These are phyloP conservation scores for Rhyacophila brunnea DNA, from an alignment of 1,140 invertebrate genomes.

Conservation along the genomic window DNA sequence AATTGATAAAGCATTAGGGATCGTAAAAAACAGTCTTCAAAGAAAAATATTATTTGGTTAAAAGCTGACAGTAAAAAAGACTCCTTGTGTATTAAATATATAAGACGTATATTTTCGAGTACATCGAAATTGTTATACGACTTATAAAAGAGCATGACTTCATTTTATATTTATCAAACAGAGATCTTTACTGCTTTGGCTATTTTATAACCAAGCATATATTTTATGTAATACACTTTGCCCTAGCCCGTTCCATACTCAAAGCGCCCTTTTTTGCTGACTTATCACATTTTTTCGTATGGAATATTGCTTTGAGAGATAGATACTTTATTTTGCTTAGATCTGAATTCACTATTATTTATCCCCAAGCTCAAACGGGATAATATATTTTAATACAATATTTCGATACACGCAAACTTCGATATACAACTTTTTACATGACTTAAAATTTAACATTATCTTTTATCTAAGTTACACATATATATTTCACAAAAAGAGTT, in stretches of 20 bases:
- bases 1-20: too few relatives aligned
- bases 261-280: constrained; percentile 8
- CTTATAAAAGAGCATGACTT: not conserved
- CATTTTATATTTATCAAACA: constrained; percentile 19
- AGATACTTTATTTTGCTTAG: not conserved
- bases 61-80: too few relatives aligned
- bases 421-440: too few relatives aligned
- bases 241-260: constrained; percentile 7
- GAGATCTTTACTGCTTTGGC: constrained; percentile 1
- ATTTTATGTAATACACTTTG: constrained; percentile 17
- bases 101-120: too few relatives aligned
- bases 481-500: too few relatives aligned
- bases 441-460: too few relatives aligned
- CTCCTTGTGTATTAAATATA: too few relatives aligned
- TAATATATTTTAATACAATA: not conserved
- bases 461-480: too few relatives aligned
- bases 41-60: too few relatives aligned
- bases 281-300: constrained; percentile 26
- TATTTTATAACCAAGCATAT: not conserved
- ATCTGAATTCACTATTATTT: not conserved
- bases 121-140: constrained; percentile 6
- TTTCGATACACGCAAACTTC: not conserved
- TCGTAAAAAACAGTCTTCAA: too few relatives aligned
- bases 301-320: not conserved
- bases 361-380: not conserved